Evolutionary conservation across 1,140 invertebrate genomes (phyloP).

Genomic region (Lordiphosa clarofinis): DNA sequence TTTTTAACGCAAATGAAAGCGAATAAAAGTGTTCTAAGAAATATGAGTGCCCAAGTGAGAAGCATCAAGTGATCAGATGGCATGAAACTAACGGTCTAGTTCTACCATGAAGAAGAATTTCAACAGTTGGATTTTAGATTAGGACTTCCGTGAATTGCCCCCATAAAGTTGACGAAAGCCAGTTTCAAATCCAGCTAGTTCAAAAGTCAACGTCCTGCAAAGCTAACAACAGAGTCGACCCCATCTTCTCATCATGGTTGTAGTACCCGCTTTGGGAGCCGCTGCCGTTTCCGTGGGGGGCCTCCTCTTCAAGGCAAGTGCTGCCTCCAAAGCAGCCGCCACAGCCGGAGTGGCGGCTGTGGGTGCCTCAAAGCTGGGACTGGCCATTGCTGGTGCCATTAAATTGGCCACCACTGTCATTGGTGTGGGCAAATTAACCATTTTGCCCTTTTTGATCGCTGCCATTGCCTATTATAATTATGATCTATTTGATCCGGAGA

Average conservation of each 20-base stretch:
- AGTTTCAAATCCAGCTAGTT: background rate
- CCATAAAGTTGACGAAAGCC: too few species aligned
- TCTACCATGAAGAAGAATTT: background rate
- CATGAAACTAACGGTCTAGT: background rate
- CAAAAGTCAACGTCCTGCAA: background rate
- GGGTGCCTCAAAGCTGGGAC: conserved; percentile 72
- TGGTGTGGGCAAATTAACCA: conserved; percentile 86
- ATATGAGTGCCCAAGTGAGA: conserved; percentile 19
- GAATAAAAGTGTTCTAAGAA: conserved; percentile 12
- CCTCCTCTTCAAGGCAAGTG: conserved; percentile 68
- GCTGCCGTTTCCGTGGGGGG: conserved; percentile 72
- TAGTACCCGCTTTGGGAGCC: conserved; percentile 64
- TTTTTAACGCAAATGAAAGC: conserved; percentile 7
- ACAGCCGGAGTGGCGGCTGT: conserved; percentile 64
- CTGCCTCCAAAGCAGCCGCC: conserved; percentile 67
- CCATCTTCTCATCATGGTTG: conserved; percentile 47
- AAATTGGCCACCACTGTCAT: conserved; percentile 85
- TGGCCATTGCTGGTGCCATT: conserved; percentile 82
- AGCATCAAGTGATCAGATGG: conserved; percentile 27
- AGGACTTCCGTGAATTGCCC: too few species aligned
- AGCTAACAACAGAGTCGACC: too few species aligned
- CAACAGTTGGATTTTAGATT: too few species aligned
- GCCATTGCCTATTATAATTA: conserved; percentile 92
- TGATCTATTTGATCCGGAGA: conserved; percentile 91
- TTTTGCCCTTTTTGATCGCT: conserved; percentile 88